A percentile compares a stretch with the other conserved stretches of the same genome.
Evolutionary conservation across 2,113 vertebrate species (phyloP).

Genomic region (Pterocles burchelli): DNA sequence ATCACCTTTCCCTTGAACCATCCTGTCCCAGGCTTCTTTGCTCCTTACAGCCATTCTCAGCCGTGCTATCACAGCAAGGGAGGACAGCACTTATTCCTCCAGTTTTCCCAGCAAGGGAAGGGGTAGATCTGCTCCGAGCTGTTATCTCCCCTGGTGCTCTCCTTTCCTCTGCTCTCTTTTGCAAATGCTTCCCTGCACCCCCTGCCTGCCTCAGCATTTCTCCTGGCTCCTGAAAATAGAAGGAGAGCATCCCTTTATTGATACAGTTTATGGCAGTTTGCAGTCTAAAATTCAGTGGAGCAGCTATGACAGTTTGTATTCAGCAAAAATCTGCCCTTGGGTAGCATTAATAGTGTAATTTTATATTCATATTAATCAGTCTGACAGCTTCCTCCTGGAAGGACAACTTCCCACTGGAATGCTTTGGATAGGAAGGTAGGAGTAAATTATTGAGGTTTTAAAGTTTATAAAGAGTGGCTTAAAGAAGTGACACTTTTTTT

Average conservation of each 20-base stretch:
- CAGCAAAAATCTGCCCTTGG: slow-evolving; percentile 20
- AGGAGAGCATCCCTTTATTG: not conserved
- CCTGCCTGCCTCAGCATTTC: not conserved
- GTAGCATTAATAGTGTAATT: not conserved
- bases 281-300: not conserved
- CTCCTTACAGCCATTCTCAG: not conserved
- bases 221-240: not conserved
- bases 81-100: not conserved
- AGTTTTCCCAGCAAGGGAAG: not conserved
- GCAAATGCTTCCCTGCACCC: not conserved
- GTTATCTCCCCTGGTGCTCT: not conserved
- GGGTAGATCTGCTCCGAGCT: not conserved
- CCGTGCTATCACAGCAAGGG: not conserved
- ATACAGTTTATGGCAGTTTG: not conserved
- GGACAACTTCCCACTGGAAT: not conserved
- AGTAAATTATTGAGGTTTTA: not conserved
- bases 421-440: not conserved
- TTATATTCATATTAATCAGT: not conserved
- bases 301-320: not conserved
- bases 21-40: not conserved
- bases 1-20: not conserved
- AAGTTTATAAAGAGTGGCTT: not conserved
- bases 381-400: slow-evolving; percentile 13
- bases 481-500: not conserved
- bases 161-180: not conserved